Evolutionary conservation across 2,888 invertebrate species (phyloP), one percentile per base, ranked within the genome.

Genomic region (Craniophora ligustri): DNA sequence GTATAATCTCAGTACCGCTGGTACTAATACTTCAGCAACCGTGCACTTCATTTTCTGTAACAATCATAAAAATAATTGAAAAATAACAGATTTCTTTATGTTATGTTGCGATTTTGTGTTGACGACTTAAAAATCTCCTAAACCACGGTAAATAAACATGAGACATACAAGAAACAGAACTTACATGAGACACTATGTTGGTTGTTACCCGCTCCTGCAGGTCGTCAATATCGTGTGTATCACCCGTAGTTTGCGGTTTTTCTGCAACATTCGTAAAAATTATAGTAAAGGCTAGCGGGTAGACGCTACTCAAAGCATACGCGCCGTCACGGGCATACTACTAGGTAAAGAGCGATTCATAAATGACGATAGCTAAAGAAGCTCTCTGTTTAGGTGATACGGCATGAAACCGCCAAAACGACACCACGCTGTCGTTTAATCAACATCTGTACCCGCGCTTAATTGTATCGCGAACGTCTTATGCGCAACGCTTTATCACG

Each of bases 21-120:
- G 96, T 21, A 96, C 94, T 67, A 96, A 86, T 72, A 95, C 94
- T 69, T 96, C 95, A 5, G 95, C 94, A 8, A 95, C 94, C 42
- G 95, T 95, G 59, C 94, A 94, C 81, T 96, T 96, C 86, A 96
- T 94, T 82, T 93, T 93, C 88, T 94, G 41, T 45, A 48, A 36
- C 6, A 32, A 39, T 39, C 0, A 59, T 18, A 31, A 0, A n/a
- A 15, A 41, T 10, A 18, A 23, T 23, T 10, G 7, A 21, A 7
- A 21, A 10, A 8, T 4, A 10, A 23, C 8, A 1, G 3, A 23
- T 10, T 2, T 10, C 8, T 10, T 8, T 8, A 3, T 10, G 8
- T 23, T 23, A 23, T 23, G n/a, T n/a, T n/a, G n/a, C 19, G 6
- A 19, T 19, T 19, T 21, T 23, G 8, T 0, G 16, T 16, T 7